A percentile compares a stretch with the other conserved stretches of the same genome.
Conservation (phyloP, 1,140 invertebrate species). For the Metaphire vulgaris region DNA sequence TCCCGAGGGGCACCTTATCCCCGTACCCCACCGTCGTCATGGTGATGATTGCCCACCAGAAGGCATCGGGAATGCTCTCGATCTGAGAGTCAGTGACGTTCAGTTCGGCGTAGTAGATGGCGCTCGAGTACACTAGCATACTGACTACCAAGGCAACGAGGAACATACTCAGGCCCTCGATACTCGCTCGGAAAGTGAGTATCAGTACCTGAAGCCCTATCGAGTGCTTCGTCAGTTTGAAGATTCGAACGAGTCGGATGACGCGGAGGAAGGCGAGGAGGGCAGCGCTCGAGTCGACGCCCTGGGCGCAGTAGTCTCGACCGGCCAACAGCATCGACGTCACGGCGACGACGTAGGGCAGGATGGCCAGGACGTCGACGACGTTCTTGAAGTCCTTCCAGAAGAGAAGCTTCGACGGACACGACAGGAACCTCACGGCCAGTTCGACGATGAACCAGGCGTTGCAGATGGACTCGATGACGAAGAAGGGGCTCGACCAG, state of each 20-base stretch:
- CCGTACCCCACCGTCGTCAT: slow-evolving; percentile 98
- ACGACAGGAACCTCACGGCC: slow-evolving; percentile 48
- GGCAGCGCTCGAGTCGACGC: slow-evolving; percentile 46
- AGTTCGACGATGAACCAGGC: slow-evolving; percentile 55
- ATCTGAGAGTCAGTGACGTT: slow-evolving; percentile 45
- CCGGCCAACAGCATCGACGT: slow-evolving; percentile 46
- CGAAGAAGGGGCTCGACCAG: slow-evolving; percentile 44
- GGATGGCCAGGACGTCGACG: slow-evolving; percentile 54
- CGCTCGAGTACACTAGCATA: slow-evolving; percentile 49
- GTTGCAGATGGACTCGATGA: slow-evolving; percentile 52
- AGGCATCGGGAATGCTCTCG: slow-evolving; percentile 81
- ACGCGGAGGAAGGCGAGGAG: slow-evolving; percentile 50
- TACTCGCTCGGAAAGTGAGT: slow-evolving; percentile 52
- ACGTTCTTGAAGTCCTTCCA: slow-evolving; percentile 55
- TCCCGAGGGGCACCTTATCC: slow-evolving; percentile 46
- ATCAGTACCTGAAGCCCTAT: slow-evolving; percentile 53
- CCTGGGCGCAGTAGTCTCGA: slow-evolving; percentile 45
- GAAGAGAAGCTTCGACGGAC: slow-evolving; percentile 52
- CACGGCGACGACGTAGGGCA: slow-evolving; percentile 54
- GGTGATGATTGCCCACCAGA: slow-evolving; percentile 98
- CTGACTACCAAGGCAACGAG: slow-evolving; percentile 50
- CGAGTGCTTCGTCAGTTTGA: slow-evolving; percentile 54
- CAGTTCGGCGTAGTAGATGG: slow-evolving; percentile 50
- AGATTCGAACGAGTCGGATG: slow-evolving; percentile 47
- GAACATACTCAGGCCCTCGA: slow-evolving; percentile 48